These are phyloP conservation scores for Pollenia griseotomentosa DNA, from an alignment of 2,888 invertebrate genomes.

Conservation along the genomic window DNA sequence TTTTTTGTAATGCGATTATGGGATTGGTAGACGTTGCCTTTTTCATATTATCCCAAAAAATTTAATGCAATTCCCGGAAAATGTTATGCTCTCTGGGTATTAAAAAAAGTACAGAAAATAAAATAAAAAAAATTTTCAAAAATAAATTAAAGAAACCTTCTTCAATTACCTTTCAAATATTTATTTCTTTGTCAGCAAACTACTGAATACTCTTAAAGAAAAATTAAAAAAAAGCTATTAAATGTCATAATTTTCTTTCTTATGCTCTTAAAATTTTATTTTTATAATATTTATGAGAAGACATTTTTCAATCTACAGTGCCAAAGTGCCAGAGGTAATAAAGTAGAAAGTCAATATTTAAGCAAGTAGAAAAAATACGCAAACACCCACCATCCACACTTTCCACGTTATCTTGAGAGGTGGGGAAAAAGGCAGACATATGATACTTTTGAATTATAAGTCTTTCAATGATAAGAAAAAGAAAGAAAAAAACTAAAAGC, in stretches of 20 bases:
- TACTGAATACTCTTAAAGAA: too few relatives aligned
- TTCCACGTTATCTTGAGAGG: not conserved
- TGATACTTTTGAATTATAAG: not conserved
- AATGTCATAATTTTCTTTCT: constrained; percentile 4
- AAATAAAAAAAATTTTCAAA: too few relatives aligned
- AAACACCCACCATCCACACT: not conserved
- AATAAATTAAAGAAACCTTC: too few relatives aligned
- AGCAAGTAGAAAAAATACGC: not conserved
- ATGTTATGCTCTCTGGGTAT: too few relatives aligned
- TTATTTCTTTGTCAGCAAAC: too few relatives aligned
- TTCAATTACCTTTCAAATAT: too few relatives aligned
- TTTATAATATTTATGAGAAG: constrained; percentile 22
- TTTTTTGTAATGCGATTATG: too few relatives aligned
- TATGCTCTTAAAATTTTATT: not conserved
- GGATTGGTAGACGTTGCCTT: too few relatives aligned
- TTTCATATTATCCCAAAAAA: too few relatives aligned
- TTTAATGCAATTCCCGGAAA: too few relatives aligned
- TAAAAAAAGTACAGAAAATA: too few relatives aligned
- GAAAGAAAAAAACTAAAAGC: not conserved
- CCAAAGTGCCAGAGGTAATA: constrained; percentile 23
- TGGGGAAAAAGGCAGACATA: not conserved
- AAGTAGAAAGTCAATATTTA: constrained; percentile 11
- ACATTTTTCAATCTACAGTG: constrained; percentile 1
- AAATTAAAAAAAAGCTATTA: not conserved
- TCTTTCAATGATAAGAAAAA: not conserved